These are phyloP conservation scores for Tipula lateralis DNA, from an alignment of 2,888 invertebrate genomes.

Conservation along the genomic window DNA sequence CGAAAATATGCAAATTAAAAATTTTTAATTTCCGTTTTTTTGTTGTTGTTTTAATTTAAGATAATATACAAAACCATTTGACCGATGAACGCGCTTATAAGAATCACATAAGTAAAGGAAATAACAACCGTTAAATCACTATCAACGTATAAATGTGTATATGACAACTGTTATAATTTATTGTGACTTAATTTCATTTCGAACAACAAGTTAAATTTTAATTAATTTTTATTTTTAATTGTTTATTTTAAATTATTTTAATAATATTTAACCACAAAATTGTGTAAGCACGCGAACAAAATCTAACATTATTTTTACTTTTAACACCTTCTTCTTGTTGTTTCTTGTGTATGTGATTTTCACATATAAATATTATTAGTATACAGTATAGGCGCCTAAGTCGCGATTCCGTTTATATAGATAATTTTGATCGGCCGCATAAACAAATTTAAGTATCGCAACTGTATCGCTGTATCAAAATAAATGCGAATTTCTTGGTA, in stretches of 20 bases:
- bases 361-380: background rate
- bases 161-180: background rate
- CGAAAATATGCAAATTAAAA: background rate
- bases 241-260: constrained; percentile 11
- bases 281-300: constrained; percentile 24
- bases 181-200: background rate
- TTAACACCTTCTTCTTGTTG: background rate
- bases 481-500: background rate
- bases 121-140: background rate
- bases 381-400: background rate
- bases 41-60: background rate
- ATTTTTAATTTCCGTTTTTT: background rate
- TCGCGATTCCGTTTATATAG: background rate
- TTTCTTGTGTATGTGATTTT: background rate
- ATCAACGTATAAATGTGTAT: no score
- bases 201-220: background rate
- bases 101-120: background rate
- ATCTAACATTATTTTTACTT: constrained; percentile 24
- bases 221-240: constrained; percentile 7
- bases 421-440: background rate
- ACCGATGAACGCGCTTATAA: background rate
- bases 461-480: constrained; percentile 4
- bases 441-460: background rate
- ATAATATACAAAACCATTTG: background rate
- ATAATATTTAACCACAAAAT: constrained; percentile 6